A percentile compares a stretch with the other conserved stretches of the same genome.
Evolutionary conservation across 2,888 invertebrate genomes (phyloP).

Genomic region (Bellardia pandia): DNA sequence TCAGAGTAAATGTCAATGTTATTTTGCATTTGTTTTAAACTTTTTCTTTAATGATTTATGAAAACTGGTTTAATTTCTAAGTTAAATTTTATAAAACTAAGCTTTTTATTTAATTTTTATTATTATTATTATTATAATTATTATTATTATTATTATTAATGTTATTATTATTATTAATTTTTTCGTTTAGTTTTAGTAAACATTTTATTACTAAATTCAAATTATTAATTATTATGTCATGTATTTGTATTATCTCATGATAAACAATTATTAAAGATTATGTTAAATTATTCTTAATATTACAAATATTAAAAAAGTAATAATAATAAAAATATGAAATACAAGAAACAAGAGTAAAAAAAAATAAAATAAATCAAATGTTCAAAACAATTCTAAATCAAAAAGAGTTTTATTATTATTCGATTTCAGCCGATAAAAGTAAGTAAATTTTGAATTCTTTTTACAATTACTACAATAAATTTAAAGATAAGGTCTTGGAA

Average conservation of each 20-base stretch:
- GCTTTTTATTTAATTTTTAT: conserved; percentile 53
- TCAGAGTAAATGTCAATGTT: not conserved
- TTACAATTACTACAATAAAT: too few species aligned
- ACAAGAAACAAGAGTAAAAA: conserved; percentile 69
- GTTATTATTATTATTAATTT: not conserved
- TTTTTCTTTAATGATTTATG: not conserved
- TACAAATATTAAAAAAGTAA: conserved; percentile 63
- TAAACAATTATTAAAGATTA: conserved; percentile 62
- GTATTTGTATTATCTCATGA: conserved; percentile 37
- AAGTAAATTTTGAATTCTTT: not conserved
- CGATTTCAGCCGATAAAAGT: not conserved
- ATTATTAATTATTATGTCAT: conserved; percentile 51
- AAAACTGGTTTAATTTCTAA: conserved; percentile 21
- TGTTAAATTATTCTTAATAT: conserved; percentile 72
- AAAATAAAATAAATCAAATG: conserved; percentile 79
- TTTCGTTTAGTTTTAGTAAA: conserved; percentile 26
- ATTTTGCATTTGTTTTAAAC: conserved; percentile 32
- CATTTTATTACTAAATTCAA: conserved; percentile 35
- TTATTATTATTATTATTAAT: too few species aligned
- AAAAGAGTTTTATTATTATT: not conserved
- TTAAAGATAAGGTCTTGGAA: too few species aligned
- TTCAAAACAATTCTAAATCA: conserved; percentile 78
- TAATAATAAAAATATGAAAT: conserved; percentile 69
- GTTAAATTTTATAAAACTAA: not conserved
- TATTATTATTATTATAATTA: not conserved